Evolutionary conservation across 2,797 vertebrate species (phyloP).

Genomic region (Arremon aurantiirostris): DNA sequence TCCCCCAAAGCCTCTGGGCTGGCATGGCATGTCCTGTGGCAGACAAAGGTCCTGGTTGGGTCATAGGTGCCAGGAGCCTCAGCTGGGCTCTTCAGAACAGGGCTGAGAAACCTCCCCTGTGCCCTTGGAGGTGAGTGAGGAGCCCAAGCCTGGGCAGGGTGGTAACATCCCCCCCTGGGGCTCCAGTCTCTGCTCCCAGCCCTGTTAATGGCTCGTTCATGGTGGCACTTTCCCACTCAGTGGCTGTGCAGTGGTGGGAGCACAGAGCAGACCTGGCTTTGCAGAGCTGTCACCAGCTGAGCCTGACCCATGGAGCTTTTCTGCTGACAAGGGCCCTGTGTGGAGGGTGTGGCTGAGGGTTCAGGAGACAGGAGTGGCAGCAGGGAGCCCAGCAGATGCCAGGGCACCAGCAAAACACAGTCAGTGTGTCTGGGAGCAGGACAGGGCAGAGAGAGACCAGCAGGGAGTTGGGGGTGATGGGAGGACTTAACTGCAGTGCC

Average conservation of each 20-base stretch:
- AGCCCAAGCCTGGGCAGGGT: neutral
- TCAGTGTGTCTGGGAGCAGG: rapidly evolving
- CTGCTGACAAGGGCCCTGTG: rapidly evolving
- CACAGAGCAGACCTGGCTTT: neutral
- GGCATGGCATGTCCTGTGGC: neutral
- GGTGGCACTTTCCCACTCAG: rapidly evolving
- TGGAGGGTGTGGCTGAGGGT: neutral
- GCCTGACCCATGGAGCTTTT: neutral
- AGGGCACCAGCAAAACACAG: neutral
- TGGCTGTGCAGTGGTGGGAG: neutral
- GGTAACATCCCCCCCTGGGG: neutral
- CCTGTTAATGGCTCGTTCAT: rapidly evolving
- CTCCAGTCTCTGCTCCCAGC: rapidly evolving
- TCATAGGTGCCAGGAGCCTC: neutral
- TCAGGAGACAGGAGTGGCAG: neutral
- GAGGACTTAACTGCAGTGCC: neutral
- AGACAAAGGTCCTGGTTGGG: neutral
- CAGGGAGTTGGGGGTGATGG: neutral
- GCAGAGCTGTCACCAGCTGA: neutral
- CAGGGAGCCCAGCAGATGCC: neutral
- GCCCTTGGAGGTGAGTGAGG: neutral
- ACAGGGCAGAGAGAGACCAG: neutral
- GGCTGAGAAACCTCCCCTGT: neutral
- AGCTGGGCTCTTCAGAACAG: neutral
- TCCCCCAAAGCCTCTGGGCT: neutral